Percentiles rank a stretch among this genome's conserved stretches.
These are phyloP conservation scores for Melanerpes aurifrons DNA, from an alignment of 2,113 vertebrate genomes.

Conservation along the genomic window DNA sequence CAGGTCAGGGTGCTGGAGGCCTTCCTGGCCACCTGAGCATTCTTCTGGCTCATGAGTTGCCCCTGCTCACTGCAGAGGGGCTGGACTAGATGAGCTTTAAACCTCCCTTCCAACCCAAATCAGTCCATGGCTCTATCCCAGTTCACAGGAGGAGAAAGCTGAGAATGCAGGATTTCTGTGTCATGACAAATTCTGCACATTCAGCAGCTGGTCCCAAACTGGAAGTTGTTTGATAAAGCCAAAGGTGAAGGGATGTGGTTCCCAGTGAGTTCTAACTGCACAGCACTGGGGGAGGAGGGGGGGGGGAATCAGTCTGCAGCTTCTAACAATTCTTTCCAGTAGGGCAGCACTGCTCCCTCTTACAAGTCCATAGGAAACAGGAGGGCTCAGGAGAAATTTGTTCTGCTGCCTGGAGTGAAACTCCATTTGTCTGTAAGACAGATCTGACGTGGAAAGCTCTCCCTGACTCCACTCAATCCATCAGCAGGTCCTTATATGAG, in stretches of 20 bases:
- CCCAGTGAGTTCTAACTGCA: background rate
- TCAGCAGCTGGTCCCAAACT: background rate
- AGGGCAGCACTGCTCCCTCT: background rate
- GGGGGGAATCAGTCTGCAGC: too few species aligned
- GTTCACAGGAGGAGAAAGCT: background rate
- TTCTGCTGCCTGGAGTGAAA: background rate
- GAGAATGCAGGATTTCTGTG: background rate
- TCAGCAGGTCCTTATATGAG: too few species aligned
- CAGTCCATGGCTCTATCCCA: background rate
- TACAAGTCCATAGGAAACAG: background rate
- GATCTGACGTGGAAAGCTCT: background rate
- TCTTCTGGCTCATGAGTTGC: too few species aligned
- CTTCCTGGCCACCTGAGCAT: too few species aligned
- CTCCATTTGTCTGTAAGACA: background rate
- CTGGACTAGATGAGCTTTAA: background rate
- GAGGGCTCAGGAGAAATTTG: background rate
- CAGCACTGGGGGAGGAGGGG: background rate
- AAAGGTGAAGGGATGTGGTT: background rate
- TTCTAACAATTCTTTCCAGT: background rate
- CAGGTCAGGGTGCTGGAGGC: too few species aligned
- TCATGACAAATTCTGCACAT: background rate
- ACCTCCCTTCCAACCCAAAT: background rate
- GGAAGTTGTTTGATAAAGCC: background rate
- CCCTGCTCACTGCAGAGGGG: too few species aligned
- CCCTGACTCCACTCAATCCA: too few species aligned